These are phyloP conservation scores for Panthera uncia DNA, from an alignment of 2,113 vertebrate species.

Conservation along the genomic window DNA sequence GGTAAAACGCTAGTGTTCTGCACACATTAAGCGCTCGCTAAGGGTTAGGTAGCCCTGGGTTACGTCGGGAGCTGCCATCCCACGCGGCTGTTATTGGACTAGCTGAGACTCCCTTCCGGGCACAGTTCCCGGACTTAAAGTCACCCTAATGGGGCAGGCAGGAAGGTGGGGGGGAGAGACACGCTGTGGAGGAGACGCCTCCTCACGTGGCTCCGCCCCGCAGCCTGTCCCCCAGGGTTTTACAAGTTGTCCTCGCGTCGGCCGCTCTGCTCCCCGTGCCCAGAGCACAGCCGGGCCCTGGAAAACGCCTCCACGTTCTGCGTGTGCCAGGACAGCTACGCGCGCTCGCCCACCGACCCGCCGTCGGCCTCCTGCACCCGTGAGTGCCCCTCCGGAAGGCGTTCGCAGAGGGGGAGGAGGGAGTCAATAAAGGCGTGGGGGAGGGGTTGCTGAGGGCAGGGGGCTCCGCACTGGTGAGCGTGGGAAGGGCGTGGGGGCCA, in stretches of 20 bases:
- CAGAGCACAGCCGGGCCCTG: conserved; percentile 92
- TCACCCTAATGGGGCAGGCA: neutral
- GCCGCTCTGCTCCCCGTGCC: conserved; percentile 93
- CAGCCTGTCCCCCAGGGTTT: conserved; percentile 94
- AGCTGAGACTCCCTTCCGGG: neutral
- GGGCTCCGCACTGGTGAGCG: neutral
- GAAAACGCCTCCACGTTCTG: conserved; percentile 94
- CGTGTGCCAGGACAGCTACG: conserved; percentile 92
- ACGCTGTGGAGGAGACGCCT: neutral
- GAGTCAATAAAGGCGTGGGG: neutral
- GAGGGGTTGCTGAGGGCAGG: neutral
- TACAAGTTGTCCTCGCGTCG: conserved; percentile 94
- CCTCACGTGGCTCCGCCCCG: conserved; percentile 69
- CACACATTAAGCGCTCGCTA: neutral
- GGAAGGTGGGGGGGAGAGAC: neutral
- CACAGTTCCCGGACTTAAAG: neutral
- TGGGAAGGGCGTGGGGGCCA: fast-evolving
- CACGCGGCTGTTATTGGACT: neutral
- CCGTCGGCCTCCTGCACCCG: conserved; percentile 95
- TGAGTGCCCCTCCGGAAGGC: conserved; percentile 78
- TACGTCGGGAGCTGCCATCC: neutral
- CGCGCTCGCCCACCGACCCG: conserved; percentile 92
- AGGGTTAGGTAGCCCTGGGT: neutral
- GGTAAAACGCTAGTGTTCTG: neutral
- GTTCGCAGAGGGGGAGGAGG: fast-evolving